A percentile compares a stretch with the other conserved stretches of the same genome.
These are phyloP conservation scores for Criorhina ranunculi DNA, from an alignment of 2,888 invertebrate species.

Conservation along the genomic window DNA sequence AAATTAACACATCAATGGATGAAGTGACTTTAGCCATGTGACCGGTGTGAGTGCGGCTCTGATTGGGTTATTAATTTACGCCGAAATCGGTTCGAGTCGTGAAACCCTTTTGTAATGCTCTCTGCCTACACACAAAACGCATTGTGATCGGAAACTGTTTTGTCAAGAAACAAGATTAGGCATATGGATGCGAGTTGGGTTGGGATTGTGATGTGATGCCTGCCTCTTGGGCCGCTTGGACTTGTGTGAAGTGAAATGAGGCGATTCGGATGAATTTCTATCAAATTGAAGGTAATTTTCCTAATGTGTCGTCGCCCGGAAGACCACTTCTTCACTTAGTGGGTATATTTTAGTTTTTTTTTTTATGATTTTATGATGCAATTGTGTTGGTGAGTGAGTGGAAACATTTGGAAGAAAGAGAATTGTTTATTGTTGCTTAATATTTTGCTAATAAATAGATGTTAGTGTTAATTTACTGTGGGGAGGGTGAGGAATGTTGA, in stretches of 20 bases:
- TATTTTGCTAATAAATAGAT: slow-evolving; percentile 22
- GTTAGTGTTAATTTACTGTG: not conserved
- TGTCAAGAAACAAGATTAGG: slow-evolving; percentile 23
- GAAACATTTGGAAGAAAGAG: not conserved
- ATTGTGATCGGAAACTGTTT: slow-evolving; percentile 22
- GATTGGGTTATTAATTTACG: slow-evolving; percentile 64
- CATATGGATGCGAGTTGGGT: not conserved
- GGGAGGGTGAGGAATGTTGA: not conserved
- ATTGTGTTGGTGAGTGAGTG: not conserved
- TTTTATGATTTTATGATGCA: slow-evolving; percentile 20
- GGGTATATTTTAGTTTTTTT: slow-evolving; percentile 44
- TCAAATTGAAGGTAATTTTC: slow-evolving; percentile 48
- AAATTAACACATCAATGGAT: slow-evolving; percentile 70
- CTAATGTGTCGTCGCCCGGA: slow-evolving; percentile 44
- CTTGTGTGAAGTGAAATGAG: slow-evolving; percentile 28
- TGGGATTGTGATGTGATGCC: not conserved
- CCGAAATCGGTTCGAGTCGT: slow-evolving; percentile 50
- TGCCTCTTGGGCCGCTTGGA: slow-evolving; percentile 6
- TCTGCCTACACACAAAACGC: slow-evolving; percentile 8
- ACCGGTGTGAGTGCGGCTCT: slow-evolving; percentile 23
- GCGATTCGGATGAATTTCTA: slow-evolving; percentile 40
- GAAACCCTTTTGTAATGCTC: slow-evolving; percentile 36
- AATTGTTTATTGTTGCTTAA: slow-evolving; percentile 6
- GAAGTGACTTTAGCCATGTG: slow-evolving; percentile 26
- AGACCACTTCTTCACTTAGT: slow-evolving; percentile 43